Conservation (phyloP, 1,140 invertebrate species). For the Batillaria attramentaria region DNA sequence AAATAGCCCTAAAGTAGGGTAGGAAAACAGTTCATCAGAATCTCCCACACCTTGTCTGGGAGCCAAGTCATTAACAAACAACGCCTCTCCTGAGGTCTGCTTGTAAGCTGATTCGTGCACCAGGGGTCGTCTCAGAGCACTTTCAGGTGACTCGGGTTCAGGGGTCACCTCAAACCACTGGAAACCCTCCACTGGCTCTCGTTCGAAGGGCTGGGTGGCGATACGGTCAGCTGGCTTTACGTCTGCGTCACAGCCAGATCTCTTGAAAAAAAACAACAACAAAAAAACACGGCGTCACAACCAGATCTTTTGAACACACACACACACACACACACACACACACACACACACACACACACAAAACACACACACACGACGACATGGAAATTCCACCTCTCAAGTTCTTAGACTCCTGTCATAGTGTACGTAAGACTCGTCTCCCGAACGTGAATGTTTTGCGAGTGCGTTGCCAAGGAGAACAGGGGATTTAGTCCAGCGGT, state of each 20-base stretch:
- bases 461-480: too few relatives aligned
- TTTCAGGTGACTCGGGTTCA: constrained; percentile 74
- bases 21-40: background rate
- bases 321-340: too few relatives aligned
- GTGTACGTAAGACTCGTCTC: too few relatives aligned
- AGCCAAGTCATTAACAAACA: constrained; percentile 93
- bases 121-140: constrained; percentile 82
- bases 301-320: background rate
- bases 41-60: constrained; percentile 39
- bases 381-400: too few relatives aligned
- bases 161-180: constrained; percentile 73
- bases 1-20: too few relatives aligned
- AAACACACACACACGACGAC: too few relatives aligned
- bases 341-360: too few relatives aligned
- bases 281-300: background rate
- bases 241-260: background rate
- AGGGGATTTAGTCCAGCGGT: too few relatives aligned
- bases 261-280: background rate
- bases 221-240: constrained; percentile 29
- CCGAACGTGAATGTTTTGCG: too few relatives aligned
- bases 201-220: constrained; percentile 32
- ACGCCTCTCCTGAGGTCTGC: constrained; percentile 91
- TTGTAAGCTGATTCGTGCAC: constrained; percentile 87
- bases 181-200: constrained; percentile 65
- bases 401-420: too few relatives aligned